Conservation (phyloP, 2,888 invertebrate genomes). For the Petrophora chlorosata region DNA sequence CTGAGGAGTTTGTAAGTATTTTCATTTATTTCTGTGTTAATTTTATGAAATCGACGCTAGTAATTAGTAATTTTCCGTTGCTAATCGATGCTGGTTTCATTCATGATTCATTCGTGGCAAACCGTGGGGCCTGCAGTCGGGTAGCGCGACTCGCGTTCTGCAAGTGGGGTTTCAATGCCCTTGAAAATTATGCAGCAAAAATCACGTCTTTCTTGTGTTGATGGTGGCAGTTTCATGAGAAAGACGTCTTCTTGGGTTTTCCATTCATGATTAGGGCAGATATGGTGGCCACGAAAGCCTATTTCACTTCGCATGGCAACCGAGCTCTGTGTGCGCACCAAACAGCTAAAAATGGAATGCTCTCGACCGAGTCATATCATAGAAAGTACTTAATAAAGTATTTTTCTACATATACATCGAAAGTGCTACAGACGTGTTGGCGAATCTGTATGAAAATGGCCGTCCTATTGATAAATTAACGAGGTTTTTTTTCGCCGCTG, state of each 20-base stretch:
- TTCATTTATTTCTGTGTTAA: constrained; percentile 76
- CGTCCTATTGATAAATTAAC: constrained; percentile 39
- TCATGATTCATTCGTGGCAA: constrained; percentile 66
- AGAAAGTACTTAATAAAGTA: constrained; percentile 62
- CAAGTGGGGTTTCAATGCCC: constrained; percentile 65
- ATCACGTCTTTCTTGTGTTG: constrained; percentile 64
- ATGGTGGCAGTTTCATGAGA: constrained; percentile 43
- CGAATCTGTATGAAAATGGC: constrained; percentile 55
- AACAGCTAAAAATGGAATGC: constrained; percentile 75
- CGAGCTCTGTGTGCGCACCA: constrained; percentile 50
- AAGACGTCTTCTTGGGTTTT: constrained; percentile 56
- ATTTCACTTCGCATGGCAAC: constrained; percentile 65
- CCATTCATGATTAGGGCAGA: constrained; percentile 52
- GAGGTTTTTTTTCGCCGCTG: constrained; percentile 34
- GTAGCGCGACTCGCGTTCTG: constrained; percentile 36
- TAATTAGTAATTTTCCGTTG: constrained; percentile 54
- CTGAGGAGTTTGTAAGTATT: constrained; percentile 82
- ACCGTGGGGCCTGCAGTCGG: constrained; percentile 37
- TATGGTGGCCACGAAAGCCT: constrained; percentile 42
- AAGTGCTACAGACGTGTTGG: constrained; percentile 47
- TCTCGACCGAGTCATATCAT: constrained; percentile 47
- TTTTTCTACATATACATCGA: constrained; percentile 61
- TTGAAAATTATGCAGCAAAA: constrained; percentile 84
- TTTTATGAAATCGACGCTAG: constrained; percentile 58
- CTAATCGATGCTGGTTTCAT: constrained; percentile 65